These are phyloP conservation scores for Hypselothyrea guttata DNA, from an alignment of 2,888 invertebrate genomes.

Conservation along the genomic window DNA sequence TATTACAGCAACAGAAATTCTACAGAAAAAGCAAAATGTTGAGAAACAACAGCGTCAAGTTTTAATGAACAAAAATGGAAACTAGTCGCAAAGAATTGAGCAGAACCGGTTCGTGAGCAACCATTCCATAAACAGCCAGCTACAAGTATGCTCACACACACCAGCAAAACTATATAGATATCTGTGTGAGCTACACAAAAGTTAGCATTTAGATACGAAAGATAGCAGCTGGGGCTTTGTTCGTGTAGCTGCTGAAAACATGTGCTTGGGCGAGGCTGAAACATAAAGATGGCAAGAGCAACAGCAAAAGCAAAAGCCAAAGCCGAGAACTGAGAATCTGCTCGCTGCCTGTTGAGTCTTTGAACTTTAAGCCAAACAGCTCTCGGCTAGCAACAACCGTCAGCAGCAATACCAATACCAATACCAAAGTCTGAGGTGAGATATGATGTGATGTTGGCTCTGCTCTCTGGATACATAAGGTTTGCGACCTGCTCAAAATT, in stretches of 20 bases:
- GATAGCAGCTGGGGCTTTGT: constrained; percentile 64
- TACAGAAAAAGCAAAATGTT: constrained; percentile 34
- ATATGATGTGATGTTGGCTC: constrained; percentile 14
- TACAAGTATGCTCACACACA: constrained; percentile 12
- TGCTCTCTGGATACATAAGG: background rate
- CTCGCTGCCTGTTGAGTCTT: constrained; percentile 38
- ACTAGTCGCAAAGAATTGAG: constrained; percentile 63
- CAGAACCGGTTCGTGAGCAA: constrained; percentile 66
- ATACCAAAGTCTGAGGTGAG: constrained; percentile 15
- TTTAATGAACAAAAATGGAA: constrained; percentile 73
- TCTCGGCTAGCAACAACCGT: constrained; percentile 37
- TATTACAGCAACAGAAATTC: background rate
- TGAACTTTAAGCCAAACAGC: constrained; percentile 43
- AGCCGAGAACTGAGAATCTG: background rate
- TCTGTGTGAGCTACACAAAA: constrained; percentile 51
- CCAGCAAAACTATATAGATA: background rate
- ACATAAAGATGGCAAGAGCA: background rate
- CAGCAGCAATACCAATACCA: background rate
- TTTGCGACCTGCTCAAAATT: too few relatives aligned
- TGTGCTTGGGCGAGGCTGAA: constrained; percentile 42
- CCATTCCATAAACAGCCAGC: too few relatives aligned
- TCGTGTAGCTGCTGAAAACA: constrained; percentile 51
- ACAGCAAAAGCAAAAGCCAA: background rate
- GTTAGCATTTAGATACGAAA: constrained; percentile 69
- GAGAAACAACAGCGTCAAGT: constrained; percentile 51